These are phyloP conservation scores for Pantelozetes paolii DNA, from an alignment of 2,888 invertebrate genomes.

Conservation along the genomic window DNA sequence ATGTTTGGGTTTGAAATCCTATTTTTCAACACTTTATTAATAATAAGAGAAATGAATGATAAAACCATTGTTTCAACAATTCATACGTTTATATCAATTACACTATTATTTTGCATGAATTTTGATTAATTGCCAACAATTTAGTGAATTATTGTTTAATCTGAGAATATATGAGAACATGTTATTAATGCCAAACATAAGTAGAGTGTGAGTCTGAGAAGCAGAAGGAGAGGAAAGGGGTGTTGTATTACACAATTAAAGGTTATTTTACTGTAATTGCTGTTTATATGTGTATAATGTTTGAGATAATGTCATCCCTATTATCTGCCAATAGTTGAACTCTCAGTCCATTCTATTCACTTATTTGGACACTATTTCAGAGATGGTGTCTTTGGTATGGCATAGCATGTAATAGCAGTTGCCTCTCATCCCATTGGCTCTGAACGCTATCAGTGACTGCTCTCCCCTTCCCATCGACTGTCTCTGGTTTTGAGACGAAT, in stretches of 20 bases:
- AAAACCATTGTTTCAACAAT: too few relatives aligned
- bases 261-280: slow-evolving; percentile 23
- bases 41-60: too few relatives aligned
- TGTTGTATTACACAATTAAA: slow-evolving; percentile 24
- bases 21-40: too few relatives aligned
- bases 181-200: too few relatives aligned
- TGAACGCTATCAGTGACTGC: slow-evolving; percentile 14
- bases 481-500: background rate
- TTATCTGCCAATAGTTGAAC: slow-evolving; percentile 27
- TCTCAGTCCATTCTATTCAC: background rate
- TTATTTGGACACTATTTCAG: slow-evolving; percentile 9
- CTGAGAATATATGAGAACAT: too few relatives aligned
- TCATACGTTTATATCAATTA: too few relatives aligned
- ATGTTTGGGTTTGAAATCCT: too few relatives aligned
- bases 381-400: background rate
- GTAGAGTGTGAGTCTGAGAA: background rate
- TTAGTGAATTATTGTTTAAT: too few relatives aligned
- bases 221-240: slow-evolving; percentile 15
- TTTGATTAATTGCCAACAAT: too few relatives aligned
- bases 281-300: slow-evolving; percentile 3
- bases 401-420: slow-evolving; percentile 24
- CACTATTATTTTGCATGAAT: too few relatives aligned
- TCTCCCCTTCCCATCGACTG: background rate
- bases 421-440: slow-evolving; percentile 28
- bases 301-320: slow-evolving; percentile 23